Conservation (phyloP, 2,113 vertebrate genomes). For the Camelus bactrianus region DNA sequence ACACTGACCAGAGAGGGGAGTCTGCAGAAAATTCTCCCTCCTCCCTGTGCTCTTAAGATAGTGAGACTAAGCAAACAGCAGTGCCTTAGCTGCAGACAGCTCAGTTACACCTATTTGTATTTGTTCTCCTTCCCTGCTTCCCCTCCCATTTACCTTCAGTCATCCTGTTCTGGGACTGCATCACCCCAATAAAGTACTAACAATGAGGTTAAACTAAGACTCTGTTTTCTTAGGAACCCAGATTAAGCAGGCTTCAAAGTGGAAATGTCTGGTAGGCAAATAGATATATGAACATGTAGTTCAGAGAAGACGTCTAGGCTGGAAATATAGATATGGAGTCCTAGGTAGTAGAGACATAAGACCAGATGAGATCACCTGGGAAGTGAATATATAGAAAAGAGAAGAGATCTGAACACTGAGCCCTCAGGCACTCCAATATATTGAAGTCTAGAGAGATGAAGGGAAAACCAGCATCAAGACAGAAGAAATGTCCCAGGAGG, state of each 20-base stretch:
- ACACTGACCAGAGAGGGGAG: not conserved
- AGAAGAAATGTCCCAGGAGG: not conserved
- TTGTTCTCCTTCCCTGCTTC: not conserved
- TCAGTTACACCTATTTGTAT: not conserved
- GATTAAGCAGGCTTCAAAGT: not conserved
- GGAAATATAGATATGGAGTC: not conserved
- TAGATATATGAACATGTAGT: not conserved
- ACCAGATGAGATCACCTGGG: not conserved
- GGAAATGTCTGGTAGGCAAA: not conserved
- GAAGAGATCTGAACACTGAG: not conserved
- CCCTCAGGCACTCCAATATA: not conserved
- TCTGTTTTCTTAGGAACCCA: slow-evolving; percentile 32
- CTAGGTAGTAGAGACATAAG: not conserved
- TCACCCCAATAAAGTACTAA: not conserved
- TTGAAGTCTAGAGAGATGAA: not conserved
- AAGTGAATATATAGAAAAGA: not conserved
- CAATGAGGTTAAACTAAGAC: not conserved
- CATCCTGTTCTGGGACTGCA: not conserved
- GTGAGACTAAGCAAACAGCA: not conserved
- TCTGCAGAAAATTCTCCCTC: not conserved
- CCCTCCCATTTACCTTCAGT: not conserved
- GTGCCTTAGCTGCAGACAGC: not conserved
- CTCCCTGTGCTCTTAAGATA: not conserved
- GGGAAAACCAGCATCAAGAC: not conserved
- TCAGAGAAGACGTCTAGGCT: not conserved